These are phyloP conservation scores for Peucedramus taeniatus DNA, from an alignment of 2,113 vertebrate genomes.

Conservation along the genomic window DNA sequence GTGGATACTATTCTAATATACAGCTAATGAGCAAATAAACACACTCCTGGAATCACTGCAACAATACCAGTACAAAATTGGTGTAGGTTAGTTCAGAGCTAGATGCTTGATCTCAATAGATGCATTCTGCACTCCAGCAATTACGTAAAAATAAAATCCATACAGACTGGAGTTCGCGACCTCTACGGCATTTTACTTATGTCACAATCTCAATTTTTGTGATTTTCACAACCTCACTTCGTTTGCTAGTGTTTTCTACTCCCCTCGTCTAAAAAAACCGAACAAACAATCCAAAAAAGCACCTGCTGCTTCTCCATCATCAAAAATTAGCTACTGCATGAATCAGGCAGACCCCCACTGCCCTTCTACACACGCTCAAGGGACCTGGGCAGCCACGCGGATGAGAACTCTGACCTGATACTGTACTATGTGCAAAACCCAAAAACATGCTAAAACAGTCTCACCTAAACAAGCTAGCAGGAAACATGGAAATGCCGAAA, in stretches of 20 bases:
- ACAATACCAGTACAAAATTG: not conserved
- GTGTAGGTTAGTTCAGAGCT: not conserved
- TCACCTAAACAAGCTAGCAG: not conserved
- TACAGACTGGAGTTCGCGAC: not conserved
- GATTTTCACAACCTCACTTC: not conserved
- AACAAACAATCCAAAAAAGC: not conserved
- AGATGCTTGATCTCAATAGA: not conserved
- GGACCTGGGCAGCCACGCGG: not conserved
- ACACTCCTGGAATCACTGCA: not conserved
- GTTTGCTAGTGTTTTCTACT: not conserved
- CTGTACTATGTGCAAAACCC: accelerated
- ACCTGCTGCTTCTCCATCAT: not conserved
- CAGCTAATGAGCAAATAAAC: not conserved
- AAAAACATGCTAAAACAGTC: too few relatives aligned
- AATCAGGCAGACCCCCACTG: not conserved
- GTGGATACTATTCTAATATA: not conserved
- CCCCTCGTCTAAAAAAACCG: not conserved
- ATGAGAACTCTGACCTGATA: not conserved
- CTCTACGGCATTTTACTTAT: not conserved
- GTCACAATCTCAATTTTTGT: not conserved
- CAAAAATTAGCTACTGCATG: not conserved
- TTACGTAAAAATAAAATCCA: not conserved
- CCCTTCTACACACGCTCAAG: not conserved
- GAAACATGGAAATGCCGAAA: not conserved
- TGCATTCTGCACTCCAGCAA: not conserved